Evolutionary conservation across 2,888 invertebrate genomes (phyloP).

Genomic region (Agrotis puta): DNA sequence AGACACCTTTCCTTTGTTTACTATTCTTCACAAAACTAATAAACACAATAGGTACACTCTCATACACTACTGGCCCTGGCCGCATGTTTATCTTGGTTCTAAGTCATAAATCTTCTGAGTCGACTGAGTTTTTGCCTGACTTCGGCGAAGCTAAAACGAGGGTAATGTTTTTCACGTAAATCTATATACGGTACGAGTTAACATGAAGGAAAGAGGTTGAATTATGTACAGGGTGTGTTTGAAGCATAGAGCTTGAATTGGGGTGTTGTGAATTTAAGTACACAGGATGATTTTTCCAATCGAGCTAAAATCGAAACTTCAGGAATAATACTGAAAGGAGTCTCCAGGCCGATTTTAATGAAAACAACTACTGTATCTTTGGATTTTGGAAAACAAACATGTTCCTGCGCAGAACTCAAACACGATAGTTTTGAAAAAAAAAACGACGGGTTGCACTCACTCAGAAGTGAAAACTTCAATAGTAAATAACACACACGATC

Average conservation of each 20-base stretch:
- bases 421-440: too few relatives aligned
- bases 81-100: conserved; percentile 47
- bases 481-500: too few relatives aligned
- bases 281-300: background rate
- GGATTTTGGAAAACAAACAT: too few relatives aligned
- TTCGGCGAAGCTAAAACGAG: conserved; percentile 56
- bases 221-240: conserved; percentile 39
- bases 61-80: conserved; percentile 12
- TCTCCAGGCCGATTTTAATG: too few relatives aligned
- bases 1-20: conserved; percentile 1
- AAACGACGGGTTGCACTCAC: too few relatives aligned
- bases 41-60: background rate
- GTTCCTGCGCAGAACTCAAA: too few relatives aligned
- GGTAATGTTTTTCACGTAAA: conserved; percentile 59
- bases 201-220: conserved; percentile 22
- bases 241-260: conserved; percentile 15
- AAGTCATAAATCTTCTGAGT: conserved; percentile 63
- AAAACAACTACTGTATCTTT: too few relatives aligned
- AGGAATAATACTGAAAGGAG: too few relatives aligned
- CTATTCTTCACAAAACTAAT: conserved; percentile 3
- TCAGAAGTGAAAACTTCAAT: too few relatives aligned
- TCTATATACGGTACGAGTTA: conserved; percentile 31
- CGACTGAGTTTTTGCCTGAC: conserved; percentile 63
- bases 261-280: conserved; percentile 16
- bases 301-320: too few relatives aligned